phyloP scores from a whole-genome alignment of 2,888 invertebrate species.

The Rhamnusium bicolor region DNA sequence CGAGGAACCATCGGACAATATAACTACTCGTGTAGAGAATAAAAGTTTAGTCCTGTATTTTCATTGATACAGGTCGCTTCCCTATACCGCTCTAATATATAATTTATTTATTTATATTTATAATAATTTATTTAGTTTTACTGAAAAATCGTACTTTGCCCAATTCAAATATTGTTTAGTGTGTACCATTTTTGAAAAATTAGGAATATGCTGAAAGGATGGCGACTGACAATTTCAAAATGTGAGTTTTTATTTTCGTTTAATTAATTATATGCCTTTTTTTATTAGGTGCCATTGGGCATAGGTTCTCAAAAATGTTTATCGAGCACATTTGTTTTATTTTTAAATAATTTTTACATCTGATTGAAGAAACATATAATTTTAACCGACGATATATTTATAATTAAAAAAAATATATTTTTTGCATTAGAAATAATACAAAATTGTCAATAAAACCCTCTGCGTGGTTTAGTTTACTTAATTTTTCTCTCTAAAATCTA shows the following conservation, averaged over 20 bases:
- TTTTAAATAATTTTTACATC: too few species aligned
- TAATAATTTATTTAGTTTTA: not conserved
- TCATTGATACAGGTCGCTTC: slow-evolving; percentile 13
- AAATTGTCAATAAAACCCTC: too few species aligned
- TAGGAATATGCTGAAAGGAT: slow-evolving; percentile 60
- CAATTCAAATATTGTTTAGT: not conserved
- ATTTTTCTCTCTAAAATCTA: too few species aligned
- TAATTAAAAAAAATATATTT: too few species aligned
- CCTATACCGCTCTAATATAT: not conserved
- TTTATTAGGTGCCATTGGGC: not conserved
- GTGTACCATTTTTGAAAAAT: not conserved
- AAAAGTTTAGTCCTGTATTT: slow-evolving; percentile 14
- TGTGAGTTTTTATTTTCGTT: slow-evolving; percentile 50
- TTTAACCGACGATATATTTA: too few species aligned
- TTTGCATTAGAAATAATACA: too few species aligned
- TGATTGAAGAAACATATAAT: too few species aligned
- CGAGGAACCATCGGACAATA: not conserved
- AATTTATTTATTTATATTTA: not conserved
- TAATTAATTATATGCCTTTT: not conserved
- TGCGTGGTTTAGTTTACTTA: too few species aligned
- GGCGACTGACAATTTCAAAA: slow-evolving; percentile 58
- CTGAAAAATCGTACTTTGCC: not conserved
- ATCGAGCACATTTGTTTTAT: too few species aligned
- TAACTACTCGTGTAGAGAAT: slow-evolving; percentile 1
- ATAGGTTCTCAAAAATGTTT: too few species aligned